Conservation (phyloP, 2,888 invertebrate species). For the Lissonota sp. region DNA sequence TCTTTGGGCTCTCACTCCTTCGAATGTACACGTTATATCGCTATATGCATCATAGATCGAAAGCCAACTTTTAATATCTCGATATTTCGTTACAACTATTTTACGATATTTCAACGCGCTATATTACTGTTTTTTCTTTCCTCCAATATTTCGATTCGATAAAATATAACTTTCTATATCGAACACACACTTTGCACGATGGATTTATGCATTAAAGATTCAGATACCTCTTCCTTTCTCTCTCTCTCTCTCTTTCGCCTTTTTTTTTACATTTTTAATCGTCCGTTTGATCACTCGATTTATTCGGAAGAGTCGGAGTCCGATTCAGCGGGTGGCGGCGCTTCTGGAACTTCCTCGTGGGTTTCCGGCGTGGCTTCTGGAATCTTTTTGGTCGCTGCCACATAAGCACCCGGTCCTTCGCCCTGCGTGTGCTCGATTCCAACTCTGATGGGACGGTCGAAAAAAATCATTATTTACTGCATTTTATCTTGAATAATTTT, state of each 20-base stretch:
- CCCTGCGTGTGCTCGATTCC: conserved; percentile 95
- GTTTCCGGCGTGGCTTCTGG: conserved; percentile 80
- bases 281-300: conserved; percentile 73
- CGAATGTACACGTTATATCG: conserved; percentile 26
- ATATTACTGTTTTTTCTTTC: too few relatives aligned
- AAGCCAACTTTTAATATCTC: too few relatives aligned
- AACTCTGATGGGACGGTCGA: conserved; percentile 85
- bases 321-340: conserved; percentile 82
- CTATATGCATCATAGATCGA: too few relatives aligned
- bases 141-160: too few relatives aligned
- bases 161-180: too few relatives aligned
- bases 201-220: too few relatives aligned
- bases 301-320: conserved; percentile 85
- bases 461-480: conserved; percentile 7
- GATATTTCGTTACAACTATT: too few relatives aligned
- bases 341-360: conserved; percentile 77
- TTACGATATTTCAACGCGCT: too few relatives aligned
- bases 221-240: background rate
- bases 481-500: conserved; percentile 18
- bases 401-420: conserved; percentile 89
- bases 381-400: conserved; percentile 86
- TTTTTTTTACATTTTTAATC: conserved; percentile 22
- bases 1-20: conserved; percentile 24
- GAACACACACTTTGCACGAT: too few relatives aligned
- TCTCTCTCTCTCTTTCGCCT: background rate